phyloP scores from a whole-genome alignment of 2,888 invertebrate species.

The Eupithecia centaureata region DNA sequence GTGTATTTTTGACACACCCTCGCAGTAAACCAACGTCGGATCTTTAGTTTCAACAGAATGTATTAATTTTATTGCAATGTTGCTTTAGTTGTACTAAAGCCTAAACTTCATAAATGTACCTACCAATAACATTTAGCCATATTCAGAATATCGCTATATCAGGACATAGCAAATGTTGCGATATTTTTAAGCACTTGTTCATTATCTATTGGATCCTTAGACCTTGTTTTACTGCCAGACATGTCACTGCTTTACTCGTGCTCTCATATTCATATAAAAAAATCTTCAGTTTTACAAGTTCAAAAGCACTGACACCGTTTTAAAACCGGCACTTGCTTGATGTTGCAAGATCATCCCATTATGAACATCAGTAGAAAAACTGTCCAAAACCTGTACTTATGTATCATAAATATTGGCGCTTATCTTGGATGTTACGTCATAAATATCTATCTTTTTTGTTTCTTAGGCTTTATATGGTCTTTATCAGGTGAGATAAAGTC shows the following conservation, averaged over 20 bases:
- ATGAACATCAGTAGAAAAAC: not conserved
- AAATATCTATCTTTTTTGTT: too few species aligned
- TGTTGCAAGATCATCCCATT: not conserved
- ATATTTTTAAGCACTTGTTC: not conserved
- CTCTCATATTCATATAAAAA: slow-evolving; percentile 23
- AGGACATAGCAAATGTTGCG: not conserved
- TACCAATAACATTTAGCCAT: not conserved
- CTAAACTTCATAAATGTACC: too few species aligned
- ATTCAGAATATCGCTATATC: too few species aligned
- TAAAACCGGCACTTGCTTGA: slow-evolving; percentile 9
- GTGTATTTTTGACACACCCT: slow-evolving; percentile 45
- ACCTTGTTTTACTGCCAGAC: slow-evolving; percentile 13
- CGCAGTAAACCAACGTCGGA: slow-evolving; percentile 24
- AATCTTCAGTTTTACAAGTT: slow-evolving; percentile 8
- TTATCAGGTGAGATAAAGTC: too few species aligned
- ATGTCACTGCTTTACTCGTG: slow-evolving; percentile 23
- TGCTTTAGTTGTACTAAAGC: not conserved
- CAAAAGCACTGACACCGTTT: slow-evolving; percentile 15
- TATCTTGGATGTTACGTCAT: not conserved
- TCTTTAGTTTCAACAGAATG: not conserved
- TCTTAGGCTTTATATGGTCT: too few species aligned
- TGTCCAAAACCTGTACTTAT: slow-evolving; percentile 12
- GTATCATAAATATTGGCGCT: slow-evolving; percentile 9
- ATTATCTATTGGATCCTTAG: not conserved
- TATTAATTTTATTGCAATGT: too few species aligned